Conservation (phyloP, 2,113 vertebrate species). For the Carollia perspicillata region DNA sequence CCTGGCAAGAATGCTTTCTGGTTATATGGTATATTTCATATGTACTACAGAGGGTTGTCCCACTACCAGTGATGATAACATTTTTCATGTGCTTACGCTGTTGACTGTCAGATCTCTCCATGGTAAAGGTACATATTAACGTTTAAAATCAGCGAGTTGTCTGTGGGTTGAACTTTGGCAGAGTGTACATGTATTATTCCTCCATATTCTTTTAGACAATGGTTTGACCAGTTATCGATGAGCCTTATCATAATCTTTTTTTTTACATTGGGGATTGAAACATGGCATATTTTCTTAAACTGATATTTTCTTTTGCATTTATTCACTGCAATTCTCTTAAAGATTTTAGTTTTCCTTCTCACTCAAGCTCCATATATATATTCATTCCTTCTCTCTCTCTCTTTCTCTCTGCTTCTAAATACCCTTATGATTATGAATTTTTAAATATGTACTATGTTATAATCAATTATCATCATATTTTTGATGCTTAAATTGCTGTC, state of each 20-base stretch:
- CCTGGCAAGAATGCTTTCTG: background rate
- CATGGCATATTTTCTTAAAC: background rate
- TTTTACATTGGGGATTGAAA: background rate
- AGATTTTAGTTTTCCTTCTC: background rate
- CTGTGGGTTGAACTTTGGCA: background rate
- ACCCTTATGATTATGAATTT: background rate
- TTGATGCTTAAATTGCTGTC: background rate
- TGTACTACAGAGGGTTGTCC: background rate
- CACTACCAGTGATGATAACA: background rate
- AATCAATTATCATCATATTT: background rate
- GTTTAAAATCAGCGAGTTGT: background rate
- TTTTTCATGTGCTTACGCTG: background rate
- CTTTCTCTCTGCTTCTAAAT: no score
- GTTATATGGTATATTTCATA: background rate
- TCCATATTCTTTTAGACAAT: background rate
- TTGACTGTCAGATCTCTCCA: background rate
- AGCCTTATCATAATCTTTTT: background rate
- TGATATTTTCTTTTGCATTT: background rate
- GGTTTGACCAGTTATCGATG: background rate
- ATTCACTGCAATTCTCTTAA: background rate
- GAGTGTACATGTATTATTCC: background rate
- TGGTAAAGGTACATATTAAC: background rate
- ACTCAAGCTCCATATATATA: background rate
- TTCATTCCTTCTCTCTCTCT: no score
- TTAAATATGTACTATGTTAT: background rate